These are phyloP conservation scores for Myotis lucifugus DNA, from an alignment of 2,113 vertebrate genomes.

Conservation along the genomic window DNA sequence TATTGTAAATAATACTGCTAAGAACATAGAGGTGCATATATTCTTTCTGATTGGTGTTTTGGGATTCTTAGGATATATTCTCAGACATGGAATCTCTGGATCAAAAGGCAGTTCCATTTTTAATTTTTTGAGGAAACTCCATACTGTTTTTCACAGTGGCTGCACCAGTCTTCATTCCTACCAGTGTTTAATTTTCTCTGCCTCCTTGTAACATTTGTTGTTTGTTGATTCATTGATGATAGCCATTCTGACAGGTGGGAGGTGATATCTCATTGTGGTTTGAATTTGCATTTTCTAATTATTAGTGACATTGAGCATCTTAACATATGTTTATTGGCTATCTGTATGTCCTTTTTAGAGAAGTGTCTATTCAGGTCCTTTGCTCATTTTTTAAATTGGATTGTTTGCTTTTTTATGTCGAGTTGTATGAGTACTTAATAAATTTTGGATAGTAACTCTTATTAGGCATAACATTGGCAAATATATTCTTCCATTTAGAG, in stretches of 20 bases:
- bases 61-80: neutral
- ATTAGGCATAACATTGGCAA: neutral
- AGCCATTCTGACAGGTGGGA: neutral
- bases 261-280: neutral
- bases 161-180: neutral
- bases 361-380: neutral
- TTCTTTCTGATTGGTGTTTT: neutral
- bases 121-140: neutral
- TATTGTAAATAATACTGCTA: neutral
- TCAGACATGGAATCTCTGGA: neutral
- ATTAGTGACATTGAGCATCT: neutral
- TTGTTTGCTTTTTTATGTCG: neutral
- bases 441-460: neutral
- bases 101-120: neutral
- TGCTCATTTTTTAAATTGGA: neutral
- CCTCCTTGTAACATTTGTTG: neutral
- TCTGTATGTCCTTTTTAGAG: neutral
- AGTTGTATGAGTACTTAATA: neutral
- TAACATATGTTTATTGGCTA: neutral
- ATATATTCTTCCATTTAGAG: neutral
- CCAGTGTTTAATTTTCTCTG: neutral
- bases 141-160: neutral
- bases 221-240: neutral
- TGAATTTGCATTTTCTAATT: neutral
- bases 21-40: neutral